Evolutionary conservation across 1,140 invertebrate genomes (phyloP), one percentile per base, ranked within the genome.

Genomic region (Drosophila ambigua): DNA sequence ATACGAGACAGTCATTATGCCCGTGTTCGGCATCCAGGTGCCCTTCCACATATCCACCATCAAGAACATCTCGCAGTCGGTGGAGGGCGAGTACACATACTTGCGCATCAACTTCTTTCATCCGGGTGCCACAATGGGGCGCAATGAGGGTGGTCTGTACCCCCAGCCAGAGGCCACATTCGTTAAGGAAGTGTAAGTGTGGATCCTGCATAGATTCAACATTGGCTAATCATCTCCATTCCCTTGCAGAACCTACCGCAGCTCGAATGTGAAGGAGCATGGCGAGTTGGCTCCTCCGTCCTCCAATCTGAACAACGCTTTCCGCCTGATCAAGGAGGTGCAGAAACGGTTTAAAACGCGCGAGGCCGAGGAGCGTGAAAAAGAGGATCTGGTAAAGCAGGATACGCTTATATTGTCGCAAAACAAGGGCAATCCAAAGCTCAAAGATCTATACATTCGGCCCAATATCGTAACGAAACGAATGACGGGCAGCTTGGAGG

Each of bases 11-110:
- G 96, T 99, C 11, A 99, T 99, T 64, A 92, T 99, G 65, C 99
- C 99, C 0, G 95, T 99, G 76, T 99, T 98, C 93, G 98, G 98
- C 54, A 94, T 98, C 46, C 96, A 98, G 6, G 97, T 98, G 69
- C 98, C 99, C 60, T 99, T 99, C 92, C 99, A 99, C 91, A 99
- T 99, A 92, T 98, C 98, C 0, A 99, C 98, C 3, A 98, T 99
- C 51, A 99, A 99, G 93, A 99, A 99, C 92, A 99, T 99, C 88
- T 98, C 98, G 24, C 98, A 99, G 91, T 98, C 97, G 1, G 97
- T 99, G 16, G 99, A 99, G 93, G 99, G 99, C 39, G 98, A 99
- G 92, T 99, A 99, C 91, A 99, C 98, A 0, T 99, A 99, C 93
- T 95, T 99, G 63, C 95, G 99, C 91, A 97, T 99, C 77, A 99